A percentile compares a stretch with the other conserved stretches of the same genome.
Conservation (phyloP, 2,113 vertebrate genomes). For the Tachuris rubrigastra region DNA sequence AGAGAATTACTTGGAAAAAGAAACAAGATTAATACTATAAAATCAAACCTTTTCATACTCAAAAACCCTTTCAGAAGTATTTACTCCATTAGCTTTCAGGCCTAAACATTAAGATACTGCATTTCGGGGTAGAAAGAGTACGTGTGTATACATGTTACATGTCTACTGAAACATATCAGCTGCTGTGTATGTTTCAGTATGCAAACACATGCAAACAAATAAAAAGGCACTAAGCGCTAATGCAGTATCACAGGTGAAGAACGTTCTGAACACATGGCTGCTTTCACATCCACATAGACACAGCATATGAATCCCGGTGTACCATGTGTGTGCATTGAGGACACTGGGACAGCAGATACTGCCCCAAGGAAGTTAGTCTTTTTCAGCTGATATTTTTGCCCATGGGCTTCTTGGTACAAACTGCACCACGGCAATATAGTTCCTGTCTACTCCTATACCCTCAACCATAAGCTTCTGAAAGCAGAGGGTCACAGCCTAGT, state of each 20-base stretch:
- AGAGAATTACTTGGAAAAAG: background rate
- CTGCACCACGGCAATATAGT: background rate
- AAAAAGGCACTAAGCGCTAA: background rate
- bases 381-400: background rate
- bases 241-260: background rate
- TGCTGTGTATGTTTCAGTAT: background rate
- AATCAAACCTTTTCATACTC: background rate
- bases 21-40: background rate
- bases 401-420: background rate
- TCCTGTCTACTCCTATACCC: background rate
- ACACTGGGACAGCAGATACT: background rate
- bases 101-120: background rate
- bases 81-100: background rate
- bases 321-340: rapidly evolving
- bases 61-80: background rate
- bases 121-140: background rate
- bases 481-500: background rate
- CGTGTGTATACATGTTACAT: rapidly evolving
- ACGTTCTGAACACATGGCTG: background rate
- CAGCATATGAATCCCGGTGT: rapidly evolving
- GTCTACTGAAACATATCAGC: background rate
- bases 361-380: background rate
- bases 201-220: background rate
- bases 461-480: background rate
- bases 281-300: background rate